Conservation (phyloP, 2,113 vertebrate genomes). For the Macrotus californicus region DNA sequence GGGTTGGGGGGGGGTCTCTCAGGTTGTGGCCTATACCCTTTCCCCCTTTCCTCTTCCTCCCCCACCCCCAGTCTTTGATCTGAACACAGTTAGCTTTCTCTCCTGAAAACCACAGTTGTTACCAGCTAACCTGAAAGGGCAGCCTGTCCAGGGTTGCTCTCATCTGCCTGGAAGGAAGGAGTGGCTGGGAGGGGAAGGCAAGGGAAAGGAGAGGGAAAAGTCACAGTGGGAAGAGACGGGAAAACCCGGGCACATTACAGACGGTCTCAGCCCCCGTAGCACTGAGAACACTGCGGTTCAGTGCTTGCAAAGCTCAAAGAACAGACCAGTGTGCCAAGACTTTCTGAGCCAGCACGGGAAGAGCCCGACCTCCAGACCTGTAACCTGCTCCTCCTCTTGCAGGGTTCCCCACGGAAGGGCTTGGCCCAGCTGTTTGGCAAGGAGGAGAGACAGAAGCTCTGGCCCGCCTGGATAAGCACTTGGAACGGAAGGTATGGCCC, state of each 20-base stretch:
- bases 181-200: not conserved
- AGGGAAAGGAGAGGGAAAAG: not conserved
- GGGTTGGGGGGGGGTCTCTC: not conserved
- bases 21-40: too few relatives aligned
- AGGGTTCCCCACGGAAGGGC: constrained; percentile 91
- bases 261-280: not conserved
- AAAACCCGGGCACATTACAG: not conserved
- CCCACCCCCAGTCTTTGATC: not conserved
- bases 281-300: not conserved
- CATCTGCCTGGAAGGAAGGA: not conserved
- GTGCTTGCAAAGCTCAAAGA: not conserved
- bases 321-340: not conserved
- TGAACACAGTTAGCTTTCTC: not conserved
- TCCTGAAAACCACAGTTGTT: not conserved
- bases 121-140: not conserved
- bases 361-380: not conserved
- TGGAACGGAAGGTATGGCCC: constrained; percentile 91
- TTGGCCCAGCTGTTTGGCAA: constrained; percentile 87
- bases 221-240: not conserved
- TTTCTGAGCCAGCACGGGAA: not conserved
- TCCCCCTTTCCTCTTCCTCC: not conserved
- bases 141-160: not conserved
- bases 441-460: constrained; percentile 95
- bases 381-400: constrained; percentile 13
- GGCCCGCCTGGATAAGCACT: constrained; percentile 91